Percentiles rank a stretch among this genome's conserved stretches.
phyloP scores from a whole-genome alignment of 1,140 invertebrate species.

The Drosophila pandora region DNA sequence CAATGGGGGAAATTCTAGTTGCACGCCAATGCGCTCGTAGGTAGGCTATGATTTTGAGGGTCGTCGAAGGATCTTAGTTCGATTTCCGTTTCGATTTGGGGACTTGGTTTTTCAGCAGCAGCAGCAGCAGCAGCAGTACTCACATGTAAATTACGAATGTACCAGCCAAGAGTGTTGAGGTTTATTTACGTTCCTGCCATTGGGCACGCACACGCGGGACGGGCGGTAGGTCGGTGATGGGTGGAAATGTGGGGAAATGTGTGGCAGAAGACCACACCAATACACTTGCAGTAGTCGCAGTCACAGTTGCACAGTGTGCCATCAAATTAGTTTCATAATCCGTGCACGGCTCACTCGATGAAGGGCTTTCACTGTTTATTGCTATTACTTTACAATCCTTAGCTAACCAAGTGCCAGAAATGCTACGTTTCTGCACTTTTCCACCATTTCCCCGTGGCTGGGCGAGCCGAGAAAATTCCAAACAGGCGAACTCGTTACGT shows the following conservation, averaged over 20 bases:
- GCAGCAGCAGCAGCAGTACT: constrained; percentile 33
- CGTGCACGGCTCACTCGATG: constrained; percentile 44
- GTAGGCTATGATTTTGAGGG: constrained; percentile 51
- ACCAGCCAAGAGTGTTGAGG: constrained; percentile 45
- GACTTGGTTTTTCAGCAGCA: constrained; percentile 7
- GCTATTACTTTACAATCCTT: constrained; percentile 14
- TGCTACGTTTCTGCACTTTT: constrained; percentile 63
- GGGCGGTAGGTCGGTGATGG: constrained; percentile 8
- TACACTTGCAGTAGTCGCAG: constrained; percentile 56
- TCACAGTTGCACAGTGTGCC: constrained; percentile 41
- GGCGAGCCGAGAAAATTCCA: constrained; percentile 76
- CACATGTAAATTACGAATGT: constrained; percentile 68
- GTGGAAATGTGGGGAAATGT: not conserved
- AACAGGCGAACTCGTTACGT: constrained; percentile 76
- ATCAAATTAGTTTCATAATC: constrained; percentile 71
- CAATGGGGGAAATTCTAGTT: constrained; percentile 31
- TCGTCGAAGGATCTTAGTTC: constrained; percentile 39
- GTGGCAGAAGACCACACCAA: constrained; percentile 46
- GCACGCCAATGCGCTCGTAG: constrained; percentile 43
- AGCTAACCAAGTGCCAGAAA: constrained; percentile 62
- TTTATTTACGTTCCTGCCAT: constrained; percentile 71
- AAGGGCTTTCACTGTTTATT: constrained; percentile 4
- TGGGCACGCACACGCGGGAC: constrained; percentile 32
- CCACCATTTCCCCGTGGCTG: constrained; percentile 55
- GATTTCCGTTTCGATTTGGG: constrained; percentile 22